Evolutionary conservation across 2,888 invertebrate species (phyloP).

Genomic region (Athalia cordata): DNA sequence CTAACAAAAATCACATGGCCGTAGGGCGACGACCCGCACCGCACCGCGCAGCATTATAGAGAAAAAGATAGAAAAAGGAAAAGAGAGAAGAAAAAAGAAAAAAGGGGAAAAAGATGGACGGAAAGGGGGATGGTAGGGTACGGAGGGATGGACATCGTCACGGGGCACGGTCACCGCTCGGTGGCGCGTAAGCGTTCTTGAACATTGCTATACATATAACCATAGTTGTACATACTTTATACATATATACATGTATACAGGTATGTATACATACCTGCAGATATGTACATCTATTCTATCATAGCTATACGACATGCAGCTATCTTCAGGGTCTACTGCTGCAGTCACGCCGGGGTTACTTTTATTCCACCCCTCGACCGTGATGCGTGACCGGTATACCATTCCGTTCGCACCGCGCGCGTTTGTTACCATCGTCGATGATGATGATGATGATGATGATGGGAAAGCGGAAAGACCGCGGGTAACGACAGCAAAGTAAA

Average conservation of each 20-base stretch:
- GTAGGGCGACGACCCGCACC: too few species aligned
- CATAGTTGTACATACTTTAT: not conserved
- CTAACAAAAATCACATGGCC: too few species aligned
- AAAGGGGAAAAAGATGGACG: not conserved
- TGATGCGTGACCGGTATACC: conserved; percentile 18
- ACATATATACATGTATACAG: not conserved
- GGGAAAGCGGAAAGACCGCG: too few species aligned
- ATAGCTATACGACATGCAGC: not conserved
- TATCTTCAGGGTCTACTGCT: not conserved
- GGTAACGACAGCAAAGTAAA: too few species aligned
- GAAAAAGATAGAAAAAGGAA: too few species aligned
- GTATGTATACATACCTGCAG: not conserved
- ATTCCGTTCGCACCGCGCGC: not conserved
- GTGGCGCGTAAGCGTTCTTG: too few species aligned
- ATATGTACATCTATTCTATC: too few species aligned
- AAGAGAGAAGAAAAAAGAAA: not conserved
- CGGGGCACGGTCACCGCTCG: not conserved
- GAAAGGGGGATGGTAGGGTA: not conserved
- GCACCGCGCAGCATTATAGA: too few species aligned
- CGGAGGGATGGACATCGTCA: not conserved
- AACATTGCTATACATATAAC: too few species aligned
- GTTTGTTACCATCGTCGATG: not conserved
- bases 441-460: too few species aligned
- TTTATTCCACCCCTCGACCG: conserved; percentile 29
- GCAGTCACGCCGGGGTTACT: conserved; percentile 32